These are phyloP conservation scores for Myripristis jacobus DNA, from an alignment of 2,797 vertebrate species.

Conservation along the genomic window DNA sequence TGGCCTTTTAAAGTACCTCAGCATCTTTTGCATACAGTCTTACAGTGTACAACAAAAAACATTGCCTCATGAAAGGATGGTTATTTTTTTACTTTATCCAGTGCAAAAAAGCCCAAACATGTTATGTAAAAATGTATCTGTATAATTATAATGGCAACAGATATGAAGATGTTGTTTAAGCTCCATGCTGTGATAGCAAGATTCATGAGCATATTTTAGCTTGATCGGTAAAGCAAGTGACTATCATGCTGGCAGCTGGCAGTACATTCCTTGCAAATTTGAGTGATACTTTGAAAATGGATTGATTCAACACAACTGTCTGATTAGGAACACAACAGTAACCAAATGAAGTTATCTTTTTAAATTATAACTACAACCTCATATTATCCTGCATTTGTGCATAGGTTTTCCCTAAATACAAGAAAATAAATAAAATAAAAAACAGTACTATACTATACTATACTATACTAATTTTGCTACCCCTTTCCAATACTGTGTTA, in stretches of 20 bases:
- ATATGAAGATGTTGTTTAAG: neutral
- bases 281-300: neutral
- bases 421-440: neutral
- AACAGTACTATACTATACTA: too few relatives aligned
- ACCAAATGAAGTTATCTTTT: neutral
- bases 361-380: neutral
- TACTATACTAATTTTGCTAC: conserved; percentile 7
- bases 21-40: neutral
- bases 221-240: neutral
- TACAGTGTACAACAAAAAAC: neutral
- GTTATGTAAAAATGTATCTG: neutral
- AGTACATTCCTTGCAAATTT: neutral
- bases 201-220: neutral
- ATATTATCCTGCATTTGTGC: neutral
- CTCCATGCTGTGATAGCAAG: neutral
- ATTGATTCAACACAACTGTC: neutral
- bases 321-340: neutral
- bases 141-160: neutral
- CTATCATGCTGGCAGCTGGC: neutral
- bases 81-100: conserved; percentile 2
- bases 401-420: neutral
- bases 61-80: conserved; percentile 2
- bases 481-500: conserved; percentile 17
- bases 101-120: conserved; percentile 1
- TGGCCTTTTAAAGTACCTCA: conserved; percentile 20